Conservation (phyloP, 1,140 invertebrate species). For the Stegodyphus dumicola region DNA sequence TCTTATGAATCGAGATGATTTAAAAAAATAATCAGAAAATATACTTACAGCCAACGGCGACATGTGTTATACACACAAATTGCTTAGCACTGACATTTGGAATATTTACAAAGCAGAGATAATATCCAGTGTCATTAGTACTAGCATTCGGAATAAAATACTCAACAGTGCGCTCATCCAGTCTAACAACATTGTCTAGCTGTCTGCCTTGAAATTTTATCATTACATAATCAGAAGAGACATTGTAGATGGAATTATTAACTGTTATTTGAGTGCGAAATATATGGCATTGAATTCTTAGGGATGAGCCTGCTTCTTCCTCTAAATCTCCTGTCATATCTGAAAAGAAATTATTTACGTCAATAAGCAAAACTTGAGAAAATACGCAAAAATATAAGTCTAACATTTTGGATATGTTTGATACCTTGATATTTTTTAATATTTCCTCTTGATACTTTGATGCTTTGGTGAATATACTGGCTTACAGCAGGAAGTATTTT, state of each 20-base stretch:
- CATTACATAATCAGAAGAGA: not conserved
- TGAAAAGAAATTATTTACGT: not conserved
- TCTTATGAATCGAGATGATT: no score
- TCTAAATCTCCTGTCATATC: slow-evolving; percentile 1
- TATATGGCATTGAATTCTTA: not conserved
- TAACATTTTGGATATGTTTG: no score
- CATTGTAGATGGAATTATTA: not conserved
- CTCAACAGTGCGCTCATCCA: not conserved
- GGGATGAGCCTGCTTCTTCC: not conserved
- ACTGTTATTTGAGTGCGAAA: not conserved
- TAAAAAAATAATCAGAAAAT: no score
- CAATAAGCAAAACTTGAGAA: not conserved
- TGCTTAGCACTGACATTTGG: not conserved
- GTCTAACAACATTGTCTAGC: not conserved
- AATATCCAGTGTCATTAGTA: not conserved
- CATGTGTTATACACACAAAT: not conserved
- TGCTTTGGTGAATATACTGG: no score
- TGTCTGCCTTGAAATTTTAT: not conserved
- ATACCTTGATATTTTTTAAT: no score
- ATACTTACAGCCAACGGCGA: slow-evolving; percentile 2
- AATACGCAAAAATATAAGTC: no score
- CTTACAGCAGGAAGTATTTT: no score
- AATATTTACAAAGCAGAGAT: not conserved
- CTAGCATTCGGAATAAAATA: not conserved
- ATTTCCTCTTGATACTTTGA: no score